Base-by-base conservation (phyloP, 1,140 invertebrate genomes). In the Philaenus spumarius region DNA sequence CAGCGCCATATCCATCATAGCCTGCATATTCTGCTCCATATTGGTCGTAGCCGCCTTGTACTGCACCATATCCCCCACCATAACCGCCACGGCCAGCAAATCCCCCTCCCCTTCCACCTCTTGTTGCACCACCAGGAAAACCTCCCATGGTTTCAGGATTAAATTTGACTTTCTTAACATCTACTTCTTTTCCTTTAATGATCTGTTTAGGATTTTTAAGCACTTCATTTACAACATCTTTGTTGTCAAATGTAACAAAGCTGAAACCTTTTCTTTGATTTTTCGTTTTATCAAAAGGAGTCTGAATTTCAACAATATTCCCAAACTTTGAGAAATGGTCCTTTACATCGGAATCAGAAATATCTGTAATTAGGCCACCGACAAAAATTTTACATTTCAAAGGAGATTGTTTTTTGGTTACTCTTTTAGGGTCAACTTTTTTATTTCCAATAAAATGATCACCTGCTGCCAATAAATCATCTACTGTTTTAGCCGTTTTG, bases 281-380 rank as follows among this genome's bases (percentile, higher is more conserved):
- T 67, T 84, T 85, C 60, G 76, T 75, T 66, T 84, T 84, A 68
- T 86, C 84, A 64, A 82, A 83, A n/a, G 84, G 84, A n/a, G 82
- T 75, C 66, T 86, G 83, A 15, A 86, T 68, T 62, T 84, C 82
- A 5, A 81, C 78, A 30, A 86, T 80, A 5, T 74, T 81, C 9
- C 82, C 82, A 67, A 77, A 83, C 61, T 82, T 75, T 48, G 74
- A 68, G 64, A 85, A 85, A 63, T 83, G 80, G n/a, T 72, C 68
- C 59, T 76, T 78, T 20, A 85, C 82, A 58, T 83, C 81, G 11
- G 80, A 77, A 59, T 85, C 82, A 9, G 78, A 73, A n/a, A 82
- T 76, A 60, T 84, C 80, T 12, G 80, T 75, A 26, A 82, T 82
- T 14, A 85, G 67, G 26, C 83, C 83, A 62, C 83, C 83, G n/a